Percentiles rank a stretch among this genome's conserved stretches.
phyloP scores from a whole-genome alignment of 2,888 invertebrate species.

The Pachymerium ferrugineum region DNA sequence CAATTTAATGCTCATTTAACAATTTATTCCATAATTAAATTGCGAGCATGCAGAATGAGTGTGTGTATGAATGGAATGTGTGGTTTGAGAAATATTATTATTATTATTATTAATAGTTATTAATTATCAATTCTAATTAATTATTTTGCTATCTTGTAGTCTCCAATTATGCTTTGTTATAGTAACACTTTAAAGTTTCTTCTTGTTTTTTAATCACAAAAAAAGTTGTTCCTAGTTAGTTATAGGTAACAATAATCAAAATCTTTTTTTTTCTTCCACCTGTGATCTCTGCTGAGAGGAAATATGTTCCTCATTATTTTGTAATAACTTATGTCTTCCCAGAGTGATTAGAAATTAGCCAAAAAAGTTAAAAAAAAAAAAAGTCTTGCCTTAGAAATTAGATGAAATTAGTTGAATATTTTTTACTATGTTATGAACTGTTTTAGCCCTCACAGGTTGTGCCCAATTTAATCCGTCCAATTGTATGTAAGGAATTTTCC shows the following conservation, averaged over 20 bases:
- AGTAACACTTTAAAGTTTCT: not conserved
- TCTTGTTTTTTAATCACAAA: too few relatives aligned
- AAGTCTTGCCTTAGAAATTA: not conserved
- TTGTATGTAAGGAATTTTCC: not conserved
- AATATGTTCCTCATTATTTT: not conserved
- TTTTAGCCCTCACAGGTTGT: not conserved
- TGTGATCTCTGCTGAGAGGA: conserved; percentile 3
- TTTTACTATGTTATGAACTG: not conserved
- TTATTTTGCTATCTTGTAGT: not conserved
- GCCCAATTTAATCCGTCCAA: conserved; percentile 1
- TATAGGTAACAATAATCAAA: conserved; percentile 12
- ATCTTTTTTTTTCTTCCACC: not conserved
- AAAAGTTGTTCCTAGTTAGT: not conserved
- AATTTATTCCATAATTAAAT: not conserved
- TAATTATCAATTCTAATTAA: not conserved
- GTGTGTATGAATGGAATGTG: not conserved
- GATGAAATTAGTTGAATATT: not conserved
- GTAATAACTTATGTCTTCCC: too few relatives aligned
- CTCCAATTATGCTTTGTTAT: not conserved
- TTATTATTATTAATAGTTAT: not conserved
- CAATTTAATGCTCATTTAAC: not conserved
- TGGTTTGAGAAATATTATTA: not conserved
- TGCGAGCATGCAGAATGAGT: not conserved
- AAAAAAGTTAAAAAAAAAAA: not conserved
- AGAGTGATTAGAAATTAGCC: too few relatives aligned